Evolutionary conservation across 2,888 invertebrate species (phyloP).

Genomic region (Tyria jacobaeae): DNA sequence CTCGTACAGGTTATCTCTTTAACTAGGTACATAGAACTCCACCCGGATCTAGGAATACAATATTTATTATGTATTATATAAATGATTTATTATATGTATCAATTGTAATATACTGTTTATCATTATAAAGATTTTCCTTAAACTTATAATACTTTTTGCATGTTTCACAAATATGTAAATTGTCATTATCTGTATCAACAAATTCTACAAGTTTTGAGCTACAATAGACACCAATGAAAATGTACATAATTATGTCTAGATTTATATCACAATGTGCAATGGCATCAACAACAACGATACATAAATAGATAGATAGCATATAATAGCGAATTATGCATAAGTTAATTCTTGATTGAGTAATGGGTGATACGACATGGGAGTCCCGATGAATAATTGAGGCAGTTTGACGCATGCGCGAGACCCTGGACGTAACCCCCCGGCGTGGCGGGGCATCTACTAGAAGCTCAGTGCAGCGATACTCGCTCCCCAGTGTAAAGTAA

Average conservation of each 20-base stretch:
- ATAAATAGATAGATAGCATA: no score
- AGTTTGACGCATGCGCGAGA: constrained; percentile 74
- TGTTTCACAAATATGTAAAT: no score
- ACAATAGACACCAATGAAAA: background rate
- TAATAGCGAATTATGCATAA: constrained; percentile 25
- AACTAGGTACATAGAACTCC: background rate
- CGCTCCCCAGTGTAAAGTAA: constrained; percentile 31
- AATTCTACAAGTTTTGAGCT: background rate
- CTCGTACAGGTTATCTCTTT: background rate
- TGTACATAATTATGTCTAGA: background rate
- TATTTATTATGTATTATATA: no score
- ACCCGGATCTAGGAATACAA: no score
- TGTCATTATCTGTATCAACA: no score
- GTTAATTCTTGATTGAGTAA: constrained; percentile 61
- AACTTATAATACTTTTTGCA: no score
- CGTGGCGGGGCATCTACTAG: constrained; percentile 47
- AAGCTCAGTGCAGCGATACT: constrained; percentile 33
- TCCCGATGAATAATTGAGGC: constrained; percentile 81
- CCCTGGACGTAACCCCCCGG: constrained; percentile 51
- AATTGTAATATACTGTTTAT: no score
- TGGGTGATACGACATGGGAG: constrained; percentile 63
- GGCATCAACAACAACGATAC: constrained; percentile 16
- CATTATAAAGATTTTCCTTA: no score
- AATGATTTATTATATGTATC: no score
- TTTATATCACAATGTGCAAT: background rate